Base-by-base conservation (phyloP, 2,888 invertebrate species). In the Eupithecia subumbrata region DNA sequence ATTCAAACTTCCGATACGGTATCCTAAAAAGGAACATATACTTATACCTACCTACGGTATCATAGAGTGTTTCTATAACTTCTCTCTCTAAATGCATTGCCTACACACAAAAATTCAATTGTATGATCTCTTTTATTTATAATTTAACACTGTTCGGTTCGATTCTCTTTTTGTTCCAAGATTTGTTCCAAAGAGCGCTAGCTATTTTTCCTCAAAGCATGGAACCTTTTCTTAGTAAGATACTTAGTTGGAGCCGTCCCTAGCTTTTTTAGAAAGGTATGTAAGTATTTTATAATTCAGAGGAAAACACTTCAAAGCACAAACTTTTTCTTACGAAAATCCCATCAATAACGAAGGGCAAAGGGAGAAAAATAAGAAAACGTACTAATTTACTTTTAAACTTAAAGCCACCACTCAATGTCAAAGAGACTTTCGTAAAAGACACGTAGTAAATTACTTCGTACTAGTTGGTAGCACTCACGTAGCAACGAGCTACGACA, bases 401-500 rank as follows among this genome's bases (percentile, higher is more conserved):
- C 70, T 78, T 73, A 67, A 73, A 76, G 74, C 75, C 70, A 78
- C 78, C 75, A 70, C 77, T 80, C 81, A 78, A 73, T 75, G 81
- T 80, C 81, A 76, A 43, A 70, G 22, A 60, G 78, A 77, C 76
- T 77, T 80, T 70, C 69, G 76, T 71, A 78, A 78, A 78, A 75
- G 79, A 79, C 80, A 79, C 79, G 79, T 79, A 81, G 76, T 78
- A 80, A 81, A 80, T 80, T 81, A 81, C 80, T 80, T 79, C 75
- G 78, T 79, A 76, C n/a, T n/a, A 30, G 67, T 74, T 78, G 73
- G 81, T 77, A 79, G 81, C 75, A 73, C 67, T 71, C 68, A 77
- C 78, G 76, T 78, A 79, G 76, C 72, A 73, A 30, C 30, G 74
- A 78, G 75, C 73, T 73, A 78, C 76, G 77, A 76, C 72, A 74